These are phyloP conservation scores for Athripsodes cinereus DNA, from an alignment of 2,888 invertebrate genomes.

Conservation along the genomic window DNA sequence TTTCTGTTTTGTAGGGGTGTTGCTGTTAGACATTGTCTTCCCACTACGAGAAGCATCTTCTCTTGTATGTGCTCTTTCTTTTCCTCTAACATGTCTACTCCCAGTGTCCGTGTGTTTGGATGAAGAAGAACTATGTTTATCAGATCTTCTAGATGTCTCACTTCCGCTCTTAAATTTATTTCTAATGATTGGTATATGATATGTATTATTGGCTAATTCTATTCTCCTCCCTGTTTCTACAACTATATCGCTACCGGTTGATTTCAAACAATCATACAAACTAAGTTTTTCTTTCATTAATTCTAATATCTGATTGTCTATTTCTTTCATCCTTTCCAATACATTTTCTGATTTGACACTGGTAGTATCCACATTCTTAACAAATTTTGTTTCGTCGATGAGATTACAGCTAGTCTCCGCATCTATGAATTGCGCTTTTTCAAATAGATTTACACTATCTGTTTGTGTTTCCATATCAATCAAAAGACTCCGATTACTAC, in stretches of 20 bases:
- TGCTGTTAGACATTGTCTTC: neutral
- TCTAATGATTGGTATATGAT: neutral
- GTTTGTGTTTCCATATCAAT: constrained; percentile 28
- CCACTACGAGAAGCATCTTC: neutral
- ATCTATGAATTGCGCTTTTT: constrained; percentile 19
- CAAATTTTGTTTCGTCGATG: constrained; percentile 29
- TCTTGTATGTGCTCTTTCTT: neutral
- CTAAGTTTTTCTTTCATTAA: constrained; percentile 53
- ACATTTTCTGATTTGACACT: constrained; percentile 35
- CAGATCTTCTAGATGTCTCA: neutral
- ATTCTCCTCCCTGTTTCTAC: neutral
- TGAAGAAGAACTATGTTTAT: neutral
- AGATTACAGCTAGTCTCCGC: neutral
- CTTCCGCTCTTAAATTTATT: neutral
- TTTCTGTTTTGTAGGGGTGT: neutral
- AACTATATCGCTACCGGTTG: neutral
- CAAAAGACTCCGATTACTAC: neutral
- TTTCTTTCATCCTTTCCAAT: constrained; percentile 54
- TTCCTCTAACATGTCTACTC: neutral
- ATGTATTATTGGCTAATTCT: neutral
- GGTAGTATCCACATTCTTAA: constrained; percentile 20
- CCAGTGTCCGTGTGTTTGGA: too few species aligned
- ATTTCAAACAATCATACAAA: constrained; percentile 44
- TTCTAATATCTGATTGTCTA: constrained; percentile 53
- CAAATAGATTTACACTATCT: constrained; percentile 27